phyloP scores from a whole-genome alignment of 2,888 invertebrate genomes.

The Tipula helvola region DNA sequence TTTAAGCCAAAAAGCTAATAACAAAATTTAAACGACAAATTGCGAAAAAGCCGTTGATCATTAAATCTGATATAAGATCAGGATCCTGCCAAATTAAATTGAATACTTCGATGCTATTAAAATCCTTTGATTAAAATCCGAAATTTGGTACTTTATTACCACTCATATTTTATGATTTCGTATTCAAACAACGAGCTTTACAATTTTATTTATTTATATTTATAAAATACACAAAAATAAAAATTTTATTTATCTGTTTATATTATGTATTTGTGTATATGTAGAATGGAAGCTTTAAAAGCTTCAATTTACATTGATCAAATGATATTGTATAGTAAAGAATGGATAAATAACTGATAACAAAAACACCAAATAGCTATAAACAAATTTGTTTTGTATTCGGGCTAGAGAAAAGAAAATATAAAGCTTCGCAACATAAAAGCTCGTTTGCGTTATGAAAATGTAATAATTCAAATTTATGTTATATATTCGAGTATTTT shows the following conservation, averaged over 20 bases:
- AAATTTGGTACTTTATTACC: too few relatives aligned
- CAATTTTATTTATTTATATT: background rate
- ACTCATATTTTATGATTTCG: too few relatives aligned
- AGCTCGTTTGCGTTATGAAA: background rate
- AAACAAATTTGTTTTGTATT: background rate
- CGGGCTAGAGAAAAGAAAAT: background rate
- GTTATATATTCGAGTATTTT: background rate
- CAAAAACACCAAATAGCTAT: background rate
- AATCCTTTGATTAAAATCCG: too few relatives aligned
- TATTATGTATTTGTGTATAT: background rate
- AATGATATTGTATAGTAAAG: background rate
- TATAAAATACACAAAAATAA: background rate
- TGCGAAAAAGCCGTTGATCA: too few relatives aligned
- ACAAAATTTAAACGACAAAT: too few relatives aligned
- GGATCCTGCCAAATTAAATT: too few relatives aligned
- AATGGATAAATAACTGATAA: background rate
- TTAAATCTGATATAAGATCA: too few relatives aligned
- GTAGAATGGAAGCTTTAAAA: background rate
- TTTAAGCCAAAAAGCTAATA: too few relatives aligned
- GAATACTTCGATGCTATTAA: too few relatives aligned
- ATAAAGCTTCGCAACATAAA: background rate
- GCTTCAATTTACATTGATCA: background rate
- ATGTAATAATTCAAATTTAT: conserved; percentile 4
- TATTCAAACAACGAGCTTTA: background rate
- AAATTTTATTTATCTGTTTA: background rate